Evolutionary conservation across 1,140 invertebrate genomes (phyloP), one percentile per base, ranked within the genome.

Genomic region (Trichoplusia ni): DNA sequence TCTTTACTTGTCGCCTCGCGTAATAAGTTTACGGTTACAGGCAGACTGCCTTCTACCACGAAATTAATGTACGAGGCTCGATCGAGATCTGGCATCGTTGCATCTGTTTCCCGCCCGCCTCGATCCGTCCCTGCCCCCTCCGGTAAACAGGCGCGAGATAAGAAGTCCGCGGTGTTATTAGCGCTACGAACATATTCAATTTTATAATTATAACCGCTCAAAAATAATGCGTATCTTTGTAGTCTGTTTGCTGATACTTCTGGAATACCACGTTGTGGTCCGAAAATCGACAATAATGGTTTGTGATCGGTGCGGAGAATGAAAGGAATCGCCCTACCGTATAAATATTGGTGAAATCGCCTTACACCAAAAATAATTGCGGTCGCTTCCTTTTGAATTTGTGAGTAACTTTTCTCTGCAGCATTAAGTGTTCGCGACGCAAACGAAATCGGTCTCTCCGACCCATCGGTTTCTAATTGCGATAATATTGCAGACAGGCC

Each of bases 401-500:
- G 66, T 6, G 66, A 65, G 33, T 69, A 69, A 27, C 33, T 13
- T 40, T 67, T 67, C 44, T 63, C 64, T 1, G 46, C 59, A 1
- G 23, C 23, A 35, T 35, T 66, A 0, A 58, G 14, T 0, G 64
- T 66, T 6, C 68, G 51, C 5, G 68, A 70, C 1, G 68, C 68
- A 21, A 70, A 70, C 2, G 63, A 46, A 1, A 78, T 37, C 62
- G 58, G 49, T 59, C 64, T 8, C 71, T 66, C 31, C 2, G 13
- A 0, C 4, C 60, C 63, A 4, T 33, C 35, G n/a, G n/a, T 25
- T 25, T 33, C 82, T 23, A 64, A 64, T 40, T 83, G 79, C 4
- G 74, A 79, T 13, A 85, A 59, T 7, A 88, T 65, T 0, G 65
- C 81, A 1, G 67, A 82, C 4, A 84, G 42, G 0, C 78, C 82